These are phyloP conservation scores for Zosterops japonicus DNA, from an alignment of 2,113 vertebrate species.

Conservation along the genomic window DNA sequence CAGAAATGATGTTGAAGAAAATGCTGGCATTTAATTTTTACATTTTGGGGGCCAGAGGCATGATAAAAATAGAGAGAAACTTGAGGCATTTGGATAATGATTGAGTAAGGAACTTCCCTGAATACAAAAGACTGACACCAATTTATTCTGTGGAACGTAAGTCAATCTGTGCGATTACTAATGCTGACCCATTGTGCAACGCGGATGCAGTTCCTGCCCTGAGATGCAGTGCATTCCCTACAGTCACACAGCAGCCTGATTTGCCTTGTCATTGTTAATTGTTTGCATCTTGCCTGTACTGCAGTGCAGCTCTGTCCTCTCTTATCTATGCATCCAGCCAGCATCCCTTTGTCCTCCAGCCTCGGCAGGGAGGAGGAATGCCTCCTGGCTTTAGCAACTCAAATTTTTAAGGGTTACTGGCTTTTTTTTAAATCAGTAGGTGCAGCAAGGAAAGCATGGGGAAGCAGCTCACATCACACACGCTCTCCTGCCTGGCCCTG, in stretches of 20 bases:
- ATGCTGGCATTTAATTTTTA: background rate
- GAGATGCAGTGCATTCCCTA: background rate
- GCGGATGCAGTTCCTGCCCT: background rate
- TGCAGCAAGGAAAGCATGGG: background rate
- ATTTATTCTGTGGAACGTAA: background rate
- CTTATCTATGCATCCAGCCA: background rate
- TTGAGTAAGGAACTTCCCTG: background rate
- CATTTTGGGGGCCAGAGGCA: background rate
- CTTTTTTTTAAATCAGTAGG: background rate
- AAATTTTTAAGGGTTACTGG: background rate
- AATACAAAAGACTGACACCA: background rate
- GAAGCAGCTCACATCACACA: background rate
- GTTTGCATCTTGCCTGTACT: background rate
- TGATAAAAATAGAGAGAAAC: background rate
- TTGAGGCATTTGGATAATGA: background rate
- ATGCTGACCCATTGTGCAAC: background rate
- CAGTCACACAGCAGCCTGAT: background rate
- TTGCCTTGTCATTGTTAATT: background rate
- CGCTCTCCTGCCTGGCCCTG: background rate
- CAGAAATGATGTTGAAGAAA: background rate
- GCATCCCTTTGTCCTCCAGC: background rate
- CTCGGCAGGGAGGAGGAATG: background rate
- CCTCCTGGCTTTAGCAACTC: background rate
- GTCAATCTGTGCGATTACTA: background rate
- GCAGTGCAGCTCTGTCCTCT: background rate